phyloP scores from a whole-genome alignment of 2,797 vertebrate genomes.

The Mionectes olivaceus region DNA sequence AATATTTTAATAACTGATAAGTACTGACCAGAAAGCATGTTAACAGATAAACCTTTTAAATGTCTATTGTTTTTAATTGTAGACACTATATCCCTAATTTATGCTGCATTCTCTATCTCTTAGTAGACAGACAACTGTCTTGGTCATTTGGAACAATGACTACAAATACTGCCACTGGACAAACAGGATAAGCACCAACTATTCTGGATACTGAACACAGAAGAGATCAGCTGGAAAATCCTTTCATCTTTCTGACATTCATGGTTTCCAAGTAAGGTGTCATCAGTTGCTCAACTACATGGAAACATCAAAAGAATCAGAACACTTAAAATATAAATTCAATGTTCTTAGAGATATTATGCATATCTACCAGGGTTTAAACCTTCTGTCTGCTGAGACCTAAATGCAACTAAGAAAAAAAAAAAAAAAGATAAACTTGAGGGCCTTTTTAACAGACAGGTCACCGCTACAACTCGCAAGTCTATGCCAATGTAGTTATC shows the following conservation, averaged over 20 bases:
- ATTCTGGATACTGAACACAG: neutral
- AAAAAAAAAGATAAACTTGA: neutral
- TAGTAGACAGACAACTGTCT: neutral
- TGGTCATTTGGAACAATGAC: neutral
- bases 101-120: neutral
- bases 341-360: neutral
- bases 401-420: neutral
- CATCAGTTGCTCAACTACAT: neutral
- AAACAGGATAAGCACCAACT: neutral
- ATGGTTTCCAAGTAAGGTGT: neutral
- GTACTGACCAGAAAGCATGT: neutral
- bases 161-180: neutral
- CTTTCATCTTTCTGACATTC: neutral
- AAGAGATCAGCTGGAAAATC: neutral
- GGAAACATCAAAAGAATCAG: neutral
- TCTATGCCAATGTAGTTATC: neutral
- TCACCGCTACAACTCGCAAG: neutral
- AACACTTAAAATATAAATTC: neutral
- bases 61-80: neutral
- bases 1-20: neutral
- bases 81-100: neutral
- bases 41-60: neutral
- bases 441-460: neutral
- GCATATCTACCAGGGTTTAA: neutral
- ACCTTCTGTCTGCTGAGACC: neutral